Evolutionary conservation across 2,888 invertebrate species (phyloP).

Genomic region (Xestia sexstrigata): DNA sequence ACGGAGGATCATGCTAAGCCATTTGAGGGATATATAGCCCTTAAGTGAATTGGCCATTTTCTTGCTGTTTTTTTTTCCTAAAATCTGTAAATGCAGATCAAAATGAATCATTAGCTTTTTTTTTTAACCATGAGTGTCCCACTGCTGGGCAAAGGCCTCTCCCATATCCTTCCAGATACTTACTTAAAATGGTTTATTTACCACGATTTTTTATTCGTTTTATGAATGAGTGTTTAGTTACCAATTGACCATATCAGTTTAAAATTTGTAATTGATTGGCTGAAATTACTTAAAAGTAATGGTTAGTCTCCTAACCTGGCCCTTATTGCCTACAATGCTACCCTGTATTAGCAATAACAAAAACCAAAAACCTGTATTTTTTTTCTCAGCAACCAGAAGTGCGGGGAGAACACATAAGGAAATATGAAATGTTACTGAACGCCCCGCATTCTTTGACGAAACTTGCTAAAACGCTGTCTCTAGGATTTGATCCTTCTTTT

Average conservation of each 20-base stretch:
- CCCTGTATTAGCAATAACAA: neutral
- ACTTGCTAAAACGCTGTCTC: slow-evolving; percentile 76
- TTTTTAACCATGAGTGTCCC: no score
- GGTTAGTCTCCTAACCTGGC: neutral
- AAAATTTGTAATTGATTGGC: neutral
- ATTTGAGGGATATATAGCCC: no score
- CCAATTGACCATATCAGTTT: neutral
- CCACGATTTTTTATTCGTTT: no score
- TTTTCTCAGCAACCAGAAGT: slow-evolving; percentile 34
- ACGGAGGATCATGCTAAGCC: no score
- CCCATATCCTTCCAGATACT: no score
- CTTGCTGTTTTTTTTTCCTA: no score
- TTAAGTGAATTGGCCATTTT: no score
- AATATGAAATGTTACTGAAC: slow-evolving; percentile 38
- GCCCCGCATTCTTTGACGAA: slow-evolving; percentile 75
- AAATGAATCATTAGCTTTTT: no score
- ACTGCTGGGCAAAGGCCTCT: no score
- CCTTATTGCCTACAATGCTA: neutral
- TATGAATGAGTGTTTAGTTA: neutral
- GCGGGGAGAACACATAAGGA: slow-evolving; percentile 18
- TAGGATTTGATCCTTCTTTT: slow-evolving; percentile 78
- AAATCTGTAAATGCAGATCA: no score
- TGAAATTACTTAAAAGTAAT: neutral
- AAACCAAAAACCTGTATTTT: neutral
- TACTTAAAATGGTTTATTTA: no score